phyloP scores from a whole-genome alignment of 2,113 vertebrate genomes.

The Oenanthe oenanthe region DNA sequence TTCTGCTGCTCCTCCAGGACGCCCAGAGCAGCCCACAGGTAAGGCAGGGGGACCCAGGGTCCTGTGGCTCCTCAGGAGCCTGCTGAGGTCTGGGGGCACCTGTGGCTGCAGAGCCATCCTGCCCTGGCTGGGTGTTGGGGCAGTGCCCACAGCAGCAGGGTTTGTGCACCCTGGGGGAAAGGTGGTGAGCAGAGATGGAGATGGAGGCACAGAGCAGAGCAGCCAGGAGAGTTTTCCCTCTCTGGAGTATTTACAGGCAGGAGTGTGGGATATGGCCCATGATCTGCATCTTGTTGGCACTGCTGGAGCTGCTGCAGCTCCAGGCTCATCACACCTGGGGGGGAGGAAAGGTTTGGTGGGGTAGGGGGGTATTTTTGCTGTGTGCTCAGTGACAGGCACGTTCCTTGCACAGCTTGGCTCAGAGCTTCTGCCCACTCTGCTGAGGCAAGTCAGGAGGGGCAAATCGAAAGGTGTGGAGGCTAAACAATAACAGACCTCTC shows the following conservation, averaged over 20 bases:
- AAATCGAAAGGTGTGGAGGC: background rate
- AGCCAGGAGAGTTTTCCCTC: background rate
- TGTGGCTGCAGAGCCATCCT: background rate
- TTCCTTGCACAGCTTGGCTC: background rate
- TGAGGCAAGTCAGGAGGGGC: background rate
- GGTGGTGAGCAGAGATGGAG: background rate
- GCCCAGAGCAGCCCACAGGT: slow-evolving; percentile 57
- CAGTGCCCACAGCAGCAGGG: background rate
- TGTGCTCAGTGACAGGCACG: background rate
- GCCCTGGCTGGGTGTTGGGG: background rate
- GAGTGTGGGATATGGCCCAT: rapidly evolving
- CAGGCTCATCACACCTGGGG: background rate
- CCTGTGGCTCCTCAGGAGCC: background rate
- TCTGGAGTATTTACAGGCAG: background rate
- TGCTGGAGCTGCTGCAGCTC: background rate
- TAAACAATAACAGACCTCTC: background rate
- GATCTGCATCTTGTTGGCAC: background rate
- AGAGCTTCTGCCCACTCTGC: background rate
- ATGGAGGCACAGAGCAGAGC: background rate
- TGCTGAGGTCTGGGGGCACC: background rate
- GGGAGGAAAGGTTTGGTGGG: background rate
- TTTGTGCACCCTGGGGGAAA: background rate
- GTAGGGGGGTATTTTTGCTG: background rate
- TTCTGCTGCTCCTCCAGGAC: slow-evolving; percentile 55
- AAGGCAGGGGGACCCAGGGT: background rate